Evolutionary conservation across 2,113 vertebrate species (phyloP).

Genomic region (Erythrolamprus reginae): DNA sequence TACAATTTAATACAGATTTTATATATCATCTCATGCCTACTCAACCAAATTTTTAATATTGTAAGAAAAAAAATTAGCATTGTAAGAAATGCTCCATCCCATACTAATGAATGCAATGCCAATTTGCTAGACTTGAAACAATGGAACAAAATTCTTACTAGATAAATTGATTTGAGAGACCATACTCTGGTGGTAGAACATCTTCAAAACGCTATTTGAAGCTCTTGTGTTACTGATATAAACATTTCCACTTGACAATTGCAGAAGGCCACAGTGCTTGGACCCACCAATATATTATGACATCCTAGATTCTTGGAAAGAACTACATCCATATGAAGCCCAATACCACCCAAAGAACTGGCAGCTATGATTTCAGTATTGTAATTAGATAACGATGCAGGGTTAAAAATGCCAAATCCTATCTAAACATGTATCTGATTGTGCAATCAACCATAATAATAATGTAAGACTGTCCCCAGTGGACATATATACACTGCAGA

Average conservation of each 20-base stretch:
- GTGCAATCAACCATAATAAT: neutral
- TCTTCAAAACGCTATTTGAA: neutral
- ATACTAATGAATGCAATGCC: neutral
- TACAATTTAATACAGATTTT: constrained; percentile 2
- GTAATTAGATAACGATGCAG: neutral
- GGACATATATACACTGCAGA: neutral
- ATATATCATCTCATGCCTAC: neutral
- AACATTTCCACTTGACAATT: neutral
- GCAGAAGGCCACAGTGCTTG: neutral
- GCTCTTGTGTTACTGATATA: neutral
- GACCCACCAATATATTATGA: neutral
- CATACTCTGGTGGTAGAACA: neutral
- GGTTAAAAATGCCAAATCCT: neutral
- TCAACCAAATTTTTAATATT: neutral
- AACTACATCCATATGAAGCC: neutral
- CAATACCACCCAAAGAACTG: neutral
- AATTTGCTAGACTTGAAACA: neutral
- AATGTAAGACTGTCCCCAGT: neutral
- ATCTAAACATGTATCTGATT: neutral
- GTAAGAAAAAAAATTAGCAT: neutral
- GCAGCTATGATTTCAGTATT: neutral
- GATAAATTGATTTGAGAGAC: neutral
- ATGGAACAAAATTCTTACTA: neutral
- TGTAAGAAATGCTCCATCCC: neutral
- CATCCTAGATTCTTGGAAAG: neutral